A percentile compares a stretch with the other conserved stretches of the same genome.
Evolutionary conservation across 2,113 vertebrate species (phyloP).

Genomic region (Chaetorhynchus papuensis): DNA sequence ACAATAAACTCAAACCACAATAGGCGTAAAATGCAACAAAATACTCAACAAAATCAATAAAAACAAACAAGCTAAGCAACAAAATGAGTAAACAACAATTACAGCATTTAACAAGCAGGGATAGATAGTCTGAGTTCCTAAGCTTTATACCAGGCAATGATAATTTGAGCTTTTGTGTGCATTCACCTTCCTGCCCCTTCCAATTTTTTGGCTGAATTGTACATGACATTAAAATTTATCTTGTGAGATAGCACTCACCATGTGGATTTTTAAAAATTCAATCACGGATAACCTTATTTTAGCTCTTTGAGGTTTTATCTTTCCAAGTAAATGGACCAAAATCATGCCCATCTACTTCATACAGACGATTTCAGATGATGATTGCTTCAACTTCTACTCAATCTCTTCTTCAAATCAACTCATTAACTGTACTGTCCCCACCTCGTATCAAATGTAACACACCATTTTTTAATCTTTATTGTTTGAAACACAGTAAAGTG

Average conservation of each 20-base stretch:
- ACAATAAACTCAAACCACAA: slow-evolving; percentile 18
- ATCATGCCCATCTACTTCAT: not conserved
- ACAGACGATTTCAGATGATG: not conserved
- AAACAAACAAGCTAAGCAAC: slow-evolving; percentile 30
- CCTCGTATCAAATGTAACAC: not conserved
- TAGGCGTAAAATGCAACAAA: slow-evolving; percentile 1
- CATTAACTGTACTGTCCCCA: not conserved
- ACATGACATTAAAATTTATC: not conserved
- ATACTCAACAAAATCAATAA: slow-evolving; percentile 31
- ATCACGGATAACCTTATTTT: not conserved
- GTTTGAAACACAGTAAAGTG: not conserved
- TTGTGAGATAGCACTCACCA: not conserved
- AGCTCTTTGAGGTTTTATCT: not conserved
- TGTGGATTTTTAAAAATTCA: not conserved
- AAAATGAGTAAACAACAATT: slow-evolving; percentile 52
- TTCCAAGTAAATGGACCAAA: not conserved
- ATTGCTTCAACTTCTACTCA: not conserved
- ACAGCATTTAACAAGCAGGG: slow-evolving; percentile 18
- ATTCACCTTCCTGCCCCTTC: not conserved
- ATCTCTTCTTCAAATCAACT: not conserved
- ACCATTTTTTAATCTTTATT: not conserved
- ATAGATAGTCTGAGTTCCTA: not conserved
- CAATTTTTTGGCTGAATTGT: not conserved
- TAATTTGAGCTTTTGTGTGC: not conserved
- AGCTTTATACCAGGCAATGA: slow-evolving; percentile 1